These are phyloP conservation scores for Steinernema khuongi DNA, from an alignment of 1,140 invertebrate species.

Conservation along the genomic window DNA sequence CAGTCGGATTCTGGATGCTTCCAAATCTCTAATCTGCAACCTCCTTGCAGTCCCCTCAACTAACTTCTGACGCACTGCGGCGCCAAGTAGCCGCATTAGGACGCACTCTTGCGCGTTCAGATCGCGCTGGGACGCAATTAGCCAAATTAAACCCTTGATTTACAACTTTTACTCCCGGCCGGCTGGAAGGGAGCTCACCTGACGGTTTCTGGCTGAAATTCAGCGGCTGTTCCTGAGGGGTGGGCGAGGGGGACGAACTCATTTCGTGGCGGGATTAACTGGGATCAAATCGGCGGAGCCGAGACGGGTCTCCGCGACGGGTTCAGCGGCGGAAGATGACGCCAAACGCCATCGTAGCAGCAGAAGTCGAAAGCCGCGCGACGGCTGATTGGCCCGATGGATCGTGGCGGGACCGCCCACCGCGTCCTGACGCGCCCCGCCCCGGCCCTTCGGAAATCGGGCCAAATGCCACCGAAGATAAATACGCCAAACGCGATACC, in stretches of 20 bases:
- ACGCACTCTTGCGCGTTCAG: background rate
- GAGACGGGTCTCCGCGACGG: too few relatives aligned
- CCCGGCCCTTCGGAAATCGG: constrained; percentile 5
- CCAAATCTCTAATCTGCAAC: too few relatives aligned
- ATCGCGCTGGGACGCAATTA: background rate
- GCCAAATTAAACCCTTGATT: constrained; percentile 12
- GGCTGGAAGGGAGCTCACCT: background rate
- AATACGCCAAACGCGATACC: background rate
- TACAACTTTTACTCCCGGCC: background rate
- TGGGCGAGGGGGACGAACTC: background rate
- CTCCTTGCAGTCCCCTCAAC: background rate
- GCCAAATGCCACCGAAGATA: background rate
- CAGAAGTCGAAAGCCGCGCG: constrained; percentile 12
- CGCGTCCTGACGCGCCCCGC: background rate
- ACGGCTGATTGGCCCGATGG: background rate
- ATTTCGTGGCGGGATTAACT: background rate
- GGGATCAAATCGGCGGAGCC: background rate
- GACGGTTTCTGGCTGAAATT: constrained; percentile 10
- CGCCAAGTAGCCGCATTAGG: constrained; percentile 2
- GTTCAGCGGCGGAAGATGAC: background rate
- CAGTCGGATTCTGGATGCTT: too few relatives aligned
- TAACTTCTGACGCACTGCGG: background rate
- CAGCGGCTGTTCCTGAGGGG: background rate
- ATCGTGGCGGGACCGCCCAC: background rate
- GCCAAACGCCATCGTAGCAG: constrained; percentile 16